Evolutionary conservation across 2,113 vertebrate species (phyloP), one percentile per base, ranked within the genome.

Genomic region (Pimephales promelas): DNA sequence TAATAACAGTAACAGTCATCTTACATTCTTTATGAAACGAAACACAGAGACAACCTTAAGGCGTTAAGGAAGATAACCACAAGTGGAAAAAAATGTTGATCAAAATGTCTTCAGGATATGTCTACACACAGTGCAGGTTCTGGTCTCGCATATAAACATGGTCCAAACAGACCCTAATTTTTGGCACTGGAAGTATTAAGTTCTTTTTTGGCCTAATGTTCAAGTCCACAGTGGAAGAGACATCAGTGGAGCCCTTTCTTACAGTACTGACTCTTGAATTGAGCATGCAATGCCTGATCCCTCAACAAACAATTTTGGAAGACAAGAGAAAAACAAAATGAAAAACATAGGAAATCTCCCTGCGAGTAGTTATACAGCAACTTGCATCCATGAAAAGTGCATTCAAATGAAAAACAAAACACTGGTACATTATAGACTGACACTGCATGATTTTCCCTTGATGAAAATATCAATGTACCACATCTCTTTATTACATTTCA

Each of bases 311-410:
- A 68, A 52, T 49, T 24, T 83, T 72, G 57, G 85, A 87, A 85
- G 82, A 87, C 86, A 49, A 31, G 26, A 73, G 5, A 20, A 52
- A 73, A 36, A 79, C 72, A 49, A 64, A 80, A 31, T 2, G 26
- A 5, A 28, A 73, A 36, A 52, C 28, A 28, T 13, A 57, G 31
- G 71, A 26, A n/a, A 79, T n/a, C 84, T 81, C 71, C 71, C 57
- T 83, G 75, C n/a, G 79, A 88, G 87, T 87, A 90, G 86, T 80
- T 83, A 81, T 73, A 81, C 57, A 91, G 81, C 70, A 86, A 82
- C 87, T 81, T 82, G 75, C 66, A 73, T 86, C 77, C 66, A 52
- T 86, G 61, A 74, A 90, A 93, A 94, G 92, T 93, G 92, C 92
- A 89, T 89, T 20, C 76, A 79, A 0, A 88, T n/a, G 56, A 49